A percentile compares a stretch with the other conserved stretches of the same genome.
phyloP scores from a whole-genome alignment of 1,140 invertebrate genomes.

The Aphelenchoides fujianensis region DNA sequence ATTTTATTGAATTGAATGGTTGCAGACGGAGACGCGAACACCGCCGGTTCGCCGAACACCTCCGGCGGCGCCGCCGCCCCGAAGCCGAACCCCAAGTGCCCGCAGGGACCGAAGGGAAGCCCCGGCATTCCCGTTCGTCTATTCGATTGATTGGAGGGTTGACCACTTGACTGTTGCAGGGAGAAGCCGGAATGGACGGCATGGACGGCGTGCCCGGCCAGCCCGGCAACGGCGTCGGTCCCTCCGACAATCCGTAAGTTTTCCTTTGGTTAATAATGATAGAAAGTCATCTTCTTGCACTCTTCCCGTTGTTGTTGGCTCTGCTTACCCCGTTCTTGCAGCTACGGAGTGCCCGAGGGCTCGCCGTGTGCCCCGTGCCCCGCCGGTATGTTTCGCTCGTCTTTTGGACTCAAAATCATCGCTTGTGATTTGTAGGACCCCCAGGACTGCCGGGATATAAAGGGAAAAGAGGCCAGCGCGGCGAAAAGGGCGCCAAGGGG shows the following conservation, averaged over 20 bases:
- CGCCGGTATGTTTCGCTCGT: slow-evolving; percentile 8
- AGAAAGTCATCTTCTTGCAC: no score
- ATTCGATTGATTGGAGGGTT: no score
- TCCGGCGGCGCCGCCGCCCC: not conserved
- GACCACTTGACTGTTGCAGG: no score
- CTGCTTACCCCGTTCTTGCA: no score
- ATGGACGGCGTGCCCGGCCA: slow-evolving; percentile 17
- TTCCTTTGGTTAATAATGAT: no score
- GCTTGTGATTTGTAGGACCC: not conserved
- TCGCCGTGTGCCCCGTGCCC: slow-evolving; percentile 19
- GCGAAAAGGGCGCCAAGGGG: slow-evolving; percentile 23
- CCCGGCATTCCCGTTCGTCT: not conserved
- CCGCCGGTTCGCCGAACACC: not conserved
- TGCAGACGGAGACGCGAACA: not conserved
- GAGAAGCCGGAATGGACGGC: slow-evolving; percentile 24
- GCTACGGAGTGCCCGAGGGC: not conserved
- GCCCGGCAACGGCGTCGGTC: slow-evolving; percentile 8
- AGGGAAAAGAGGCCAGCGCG: slow-evolving; percentile 24
- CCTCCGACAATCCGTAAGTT: slow-evolving; percentile 17
- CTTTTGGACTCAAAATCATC: no score
- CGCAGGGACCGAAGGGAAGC: slow-evolving; percentile 7
- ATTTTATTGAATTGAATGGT: not conserved
- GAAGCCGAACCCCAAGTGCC: not conserved
- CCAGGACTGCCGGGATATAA: slow-evolving; percentile 28
- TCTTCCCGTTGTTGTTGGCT: no score